Percentiles rank a stretch among this genome's conserved stretches.
These are phyloP conservation scores for Accipiter virgatus DNA, from an alignment of 2,113 vertebrate species.

Conservation along the genomic window DNA sequence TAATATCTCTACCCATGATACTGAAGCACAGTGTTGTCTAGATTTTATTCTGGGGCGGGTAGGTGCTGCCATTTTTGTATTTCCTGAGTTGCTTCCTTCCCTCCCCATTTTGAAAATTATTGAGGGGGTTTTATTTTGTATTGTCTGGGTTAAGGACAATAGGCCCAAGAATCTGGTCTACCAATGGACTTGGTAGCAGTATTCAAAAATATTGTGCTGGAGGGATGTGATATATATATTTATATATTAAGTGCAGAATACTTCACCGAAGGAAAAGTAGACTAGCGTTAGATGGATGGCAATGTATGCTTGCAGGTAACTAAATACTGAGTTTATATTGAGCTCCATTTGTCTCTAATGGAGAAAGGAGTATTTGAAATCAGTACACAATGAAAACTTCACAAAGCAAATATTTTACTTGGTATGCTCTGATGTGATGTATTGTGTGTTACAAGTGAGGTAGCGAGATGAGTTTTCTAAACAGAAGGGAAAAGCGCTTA, in stretches of 20 bases:
- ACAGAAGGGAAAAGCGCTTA: background rate
- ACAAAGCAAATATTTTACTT: background rate
- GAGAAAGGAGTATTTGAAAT: background rate
- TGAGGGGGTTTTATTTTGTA: background rate
- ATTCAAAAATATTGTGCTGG: background rate
- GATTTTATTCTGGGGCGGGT: background rate
- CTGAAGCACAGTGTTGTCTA: accelerated
- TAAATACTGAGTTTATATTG: background rate
- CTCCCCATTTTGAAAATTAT: background rate
- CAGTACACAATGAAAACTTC: background rate
- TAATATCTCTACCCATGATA: background rate
- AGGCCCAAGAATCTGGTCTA: background rate
- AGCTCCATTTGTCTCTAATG: background rate
- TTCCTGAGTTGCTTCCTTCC: background rate
- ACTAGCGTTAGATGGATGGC: background rate
- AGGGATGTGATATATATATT: background rate
- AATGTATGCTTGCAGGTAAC: background rate
- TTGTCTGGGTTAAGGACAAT: background rate
- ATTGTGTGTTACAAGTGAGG: background rate
- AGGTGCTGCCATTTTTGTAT: background rate
- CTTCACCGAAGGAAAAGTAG: background rate
- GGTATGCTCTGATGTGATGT: background rate
- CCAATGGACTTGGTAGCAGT: background rate
- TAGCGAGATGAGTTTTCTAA: background rate
- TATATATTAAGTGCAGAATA: background rate